A percentile compares a stretch with the other conserved stretches of the same genome.
phyloP scores from a whole-genome alignment of 2,888 invertebrate species.

The Himalopsyche anomala region DNA sequence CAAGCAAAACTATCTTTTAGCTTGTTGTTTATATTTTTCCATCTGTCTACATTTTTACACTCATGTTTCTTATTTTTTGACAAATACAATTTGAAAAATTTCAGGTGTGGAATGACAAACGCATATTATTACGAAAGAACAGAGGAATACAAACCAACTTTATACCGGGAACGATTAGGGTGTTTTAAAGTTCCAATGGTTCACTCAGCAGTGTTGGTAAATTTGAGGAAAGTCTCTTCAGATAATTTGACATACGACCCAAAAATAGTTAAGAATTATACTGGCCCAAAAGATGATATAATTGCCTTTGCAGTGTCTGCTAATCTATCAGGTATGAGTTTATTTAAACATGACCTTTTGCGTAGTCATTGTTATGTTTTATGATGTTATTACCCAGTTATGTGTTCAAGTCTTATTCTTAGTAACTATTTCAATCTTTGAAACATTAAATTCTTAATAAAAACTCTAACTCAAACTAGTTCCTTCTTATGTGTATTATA shows the following conservation, averaged over 20 bases:
- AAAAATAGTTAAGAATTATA: slow-evolving; percentile 78
- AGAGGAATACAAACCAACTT: slow-evolving; percentile 88
- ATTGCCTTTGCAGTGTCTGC: slow-evolving; percentile 93
- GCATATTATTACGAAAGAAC: slow-evolving; percentile 90
- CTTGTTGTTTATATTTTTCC: too few relatives aligned
- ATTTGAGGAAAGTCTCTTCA: slow-evolving; percentile 79
- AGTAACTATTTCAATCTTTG: not conserved
- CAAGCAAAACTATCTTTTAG: too few relatives aligned
- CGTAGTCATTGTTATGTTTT: not conserved
- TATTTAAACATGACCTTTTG: not conserved
- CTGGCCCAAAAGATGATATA: slow-evolving; percentile 93
- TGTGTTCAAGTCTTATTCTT: not conserved
- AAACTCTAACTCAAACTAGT: not conserved
- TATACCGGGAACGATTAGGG: slow-evolving; percentile 82
- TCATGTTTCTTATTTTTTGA: too few relatives aligned
- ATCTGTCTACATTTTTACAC: too few relatives aligned
- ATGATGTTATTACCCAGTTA: not conserved
- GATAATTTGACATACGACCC: slow-evolving; percentile 86
- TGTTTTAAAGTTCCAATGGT: slow-evolving; percentile 94
- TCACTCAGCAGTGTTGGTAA: slow-evolving; percentile 90
- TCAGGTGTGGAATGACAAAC: slow-evolving; percentile 87
- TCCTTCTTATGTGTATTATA: not conserved
- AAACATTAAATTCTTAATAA: not conserved
- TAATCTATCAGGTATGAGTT: slow-evolving; percentile 77
- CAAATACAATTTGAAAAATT: slow-evolving; percentile 21